phyloP scores from a whole-genome alignment of 2,797 vertebrate genomes.

The Poeciliopsis presidionis region DNA sequence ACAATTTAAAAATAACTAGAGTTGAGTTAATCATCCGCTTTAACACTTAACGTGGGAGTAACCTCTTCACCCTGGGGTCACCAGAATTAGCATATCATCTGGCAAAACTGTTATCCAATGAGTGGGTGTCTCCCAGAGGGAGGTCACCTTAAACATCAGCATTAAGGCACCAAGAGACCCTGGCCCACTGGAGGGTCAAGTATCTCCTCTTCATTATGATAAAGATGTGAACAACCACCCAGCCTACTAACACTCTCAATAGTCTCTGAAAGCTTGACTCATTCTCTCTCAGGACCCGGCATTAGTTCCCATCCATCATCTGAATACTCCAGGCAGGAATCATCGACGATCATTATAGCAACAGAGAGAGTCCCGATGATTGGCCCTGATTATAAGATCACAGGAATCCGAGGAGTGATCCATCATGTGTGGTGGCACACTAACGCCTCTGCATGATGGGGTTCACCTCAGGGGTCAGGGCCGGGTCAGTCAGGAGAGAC shows the following conservation, averaged over 20 bases:
- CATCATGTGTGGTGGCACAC: constrained; percentile 79
- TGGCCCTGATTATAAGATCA: constrained; percentile 79
- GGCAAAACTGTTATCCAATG: constrained; percentile 77
- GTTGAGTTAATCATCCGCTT: constrained; percentile 60
- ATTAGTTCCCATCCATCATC: constrained; percentile 83
- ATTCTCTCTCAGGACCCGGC: constrained; percentile 66
- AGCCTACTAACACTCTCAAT: constrained; percentile 70
- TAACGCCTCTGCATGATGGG: constrained; percentile 81
- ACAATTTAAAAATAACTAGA: constrained; percentile 14
- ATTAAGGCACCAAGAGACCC: constrained; percentile 70
- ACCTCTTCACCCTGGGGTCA: constrained; percentile 78
- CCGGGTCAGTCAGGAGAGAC: constrained; percentile 71
- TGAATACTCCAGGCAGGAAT: constrained; percentile 80
- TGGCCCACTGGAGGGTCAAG: constrained; percentile 77
- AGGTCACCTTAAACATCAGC: constrained; percentile 81
- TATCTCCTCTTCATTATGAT: constrained; percentile 86
- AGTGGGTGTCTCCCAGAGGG: constrained; percentile 78
- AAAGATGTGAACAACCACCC: constrained; percentile 80
- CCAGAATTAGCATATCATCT: constrained; percentile 83
- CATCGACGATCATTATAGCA: constrained; percentile 84
- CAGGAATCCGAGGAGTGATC: constrained; percentile 78
- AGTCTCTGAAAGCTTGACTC: constrained; percentile 61
- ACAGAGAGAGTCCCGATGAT: constrained; percentile 72
- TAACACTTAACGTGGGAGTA: constrained; percentile 67
- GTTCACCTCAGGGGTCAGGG: constrained; percentile 76